Percentiles rank a stretch among this genome's conserved stretches.
phyloP scores from a whole-genome alignment of 1,140 invertebrate species.

The Maconellicoccus hirsutus region DNA sequence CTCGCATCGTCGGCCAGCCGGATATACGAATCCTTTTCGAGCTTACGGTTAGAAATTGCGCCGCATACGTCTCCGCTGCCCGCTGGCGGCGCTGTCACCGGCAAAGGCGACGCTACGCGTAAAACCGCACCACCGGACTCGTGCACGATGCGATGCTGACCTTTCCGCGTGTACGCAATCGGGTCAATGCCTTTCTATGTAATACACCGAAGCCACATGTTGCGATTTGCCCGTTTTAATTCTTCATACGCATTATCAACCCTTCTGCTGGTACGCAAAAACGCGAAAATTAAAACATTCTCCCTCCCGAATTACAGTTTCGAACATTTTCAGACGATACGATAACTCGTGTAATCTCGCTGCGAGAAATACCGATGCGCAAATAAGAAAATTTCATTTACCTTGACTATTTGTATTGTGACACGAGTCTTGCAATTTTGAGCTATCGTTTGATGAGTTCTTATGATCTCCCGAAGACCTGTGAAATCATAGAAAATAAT shows the following conservation, averaged over 20 bases:
- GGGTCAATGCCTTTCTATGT: background rate
- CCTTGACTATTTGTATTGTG: constrained; percentile 45
- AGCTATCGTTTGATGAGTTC: constrained; percentile 38
- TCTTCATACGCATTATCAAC: background rate
- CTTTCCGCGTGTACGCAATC: background rate
- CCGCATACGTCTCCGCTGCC: too few relatives aligned
- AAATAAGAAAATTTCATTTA: constrained; percentile 31
- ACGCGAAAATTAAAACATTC: too few relatives aligned
- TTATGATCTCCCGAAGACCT: constrained; percentile 38
- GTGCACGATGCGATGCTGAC: background rate
- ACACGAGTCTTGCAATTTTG: constrained; percentile 46
- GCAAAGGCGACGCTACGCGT: background rate
- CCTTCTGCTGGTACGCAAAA: too few relatives aligned
- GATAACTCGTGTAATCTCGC: too few relatives aligned
- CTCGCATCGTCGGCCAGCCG: too few relatives aligned
- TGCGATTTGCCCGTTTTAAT: background rate
- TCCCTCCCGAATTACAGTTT: too few relatives aligned
- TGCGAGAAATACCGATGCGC: too few relatives aligned
- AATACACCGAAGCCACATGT: background rate
- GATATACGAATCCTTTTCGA: too few relatives aligned
- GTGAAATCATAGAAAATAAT: background rate
- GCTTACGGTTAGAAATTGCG: too few relatives aligned
- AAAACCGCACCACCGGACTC: background rate
- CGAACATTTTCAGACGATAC: too few relatives aligned
- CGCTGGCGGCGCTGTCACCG: too few relatives aligned